phyloP scores from a whole-genome alignment of 2,797 vertebrate genomes.

The Phrynocephalus forsythii region DNA sequence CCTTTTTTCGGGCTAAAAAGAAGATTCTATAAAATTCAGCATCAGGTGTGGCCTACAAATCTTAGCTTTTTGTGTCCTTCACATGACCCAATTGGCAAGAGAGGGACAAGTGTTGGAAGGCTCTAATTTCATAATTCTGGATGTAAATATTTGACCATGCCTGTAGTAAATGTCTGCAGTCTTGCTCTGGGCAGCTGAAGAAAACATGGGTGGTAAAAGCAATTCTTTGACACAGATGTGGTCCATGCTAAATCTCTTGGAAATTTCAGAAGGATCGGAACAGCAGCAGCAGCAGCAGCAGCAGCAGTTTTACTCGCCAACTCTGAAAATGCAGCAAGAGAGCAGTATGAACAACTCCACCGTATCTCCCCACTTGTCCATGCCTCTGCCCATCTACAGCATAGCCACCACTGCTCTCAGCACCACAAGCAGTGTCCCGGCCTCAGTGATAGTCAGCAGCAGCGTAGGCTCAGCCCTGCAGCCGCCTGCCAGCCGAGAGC shows the following conservation, averaged over 20 bases:
- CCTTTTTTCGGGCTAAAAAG: not conserved
- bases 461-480: conserved; percentile 81
- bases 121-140: not conserved
- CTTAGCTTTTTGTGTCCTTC: not conserved
- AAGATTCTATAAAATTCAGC: not conserved
- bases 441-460: conserved; percentile 94
- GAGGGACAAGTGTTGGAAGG: too few relatives aligned
- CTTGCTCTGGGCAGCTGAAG: not conserved
- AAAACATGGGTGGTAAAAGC: not conserved
- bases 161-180: not conserved
- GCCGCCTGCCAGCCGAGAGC: conserved; percentile 84
- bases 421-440: conserved; percentile 83
- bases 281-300: conserved; percentile 85
- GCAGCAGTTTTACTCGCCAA: conserved; percentile 71
- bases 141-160: not conserved
- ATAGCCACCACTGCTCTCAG: conserved; percentile 74
- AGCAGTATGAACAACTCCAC: conserved; percentile 58
- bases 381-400: conserved; percentile 79
- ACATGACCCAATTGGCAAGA: not conserved
- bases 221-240: not conserved
- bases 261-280: conserved; percentile 76
- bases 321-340: conserved; percentile 66
- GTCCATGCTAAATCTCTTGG: conserved; percentile 57
- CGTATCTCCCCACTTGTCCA: conserved; percentile 72
- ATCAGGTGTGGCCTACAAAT: not conserved